Percentiles rank a stretch among this genome's conserved stretches.
Evolutionary conservation across 2,113 vertebrate genomes (phyloP).

Genomic region (Arenaria interpres): DNA sequence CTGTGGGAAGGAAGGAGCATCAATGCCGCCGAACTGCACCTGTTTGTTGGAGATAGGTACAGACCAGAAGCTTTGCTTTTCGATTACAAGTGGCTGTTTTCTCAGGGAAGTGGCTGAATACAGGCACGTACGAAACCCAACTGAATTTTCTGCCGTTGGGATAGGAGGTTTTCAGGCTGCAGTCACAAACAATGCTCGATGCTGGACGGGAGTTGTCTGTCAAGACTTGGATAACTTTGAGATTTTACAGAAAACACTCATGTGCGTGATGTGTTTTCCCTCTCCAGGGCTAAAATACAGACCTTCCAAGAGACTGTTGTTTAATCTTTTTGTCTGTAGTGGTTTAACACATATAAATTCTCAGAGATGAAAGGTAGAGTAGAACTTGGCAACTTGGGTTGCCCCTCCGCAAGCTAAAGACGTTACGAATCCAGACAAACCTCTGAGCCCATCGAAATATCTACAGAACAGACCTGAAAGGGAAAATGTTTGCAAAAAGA

Average conservation of each 20-base stretch:
- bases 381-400: not conserved
- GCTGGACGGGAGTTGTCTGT: slow-evolving; percentile 3
- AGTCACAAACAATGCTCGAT: not conserved
- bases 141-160: not conserved
- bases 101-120: slow-evolving; percentile 3
- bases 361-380: not conserved
- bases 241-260: not conserved
- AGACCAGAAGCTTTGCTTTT: not conserved
- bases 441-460: not conserved
- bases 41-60: slow-evolving; percentile 50
- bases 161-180: not conserved
- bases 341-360: slow-evolving; percentile 1
- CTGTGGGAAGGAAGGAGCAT: slow-evolving; percentile 61
- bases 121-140: not conserved
- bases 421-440: not conserved
- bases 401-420: not conserved
- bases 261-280: not conserved
- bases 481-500: not conserved
- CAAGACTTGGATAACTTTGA: not conserved
- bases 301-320: not conserved
- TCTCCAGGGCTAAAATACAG: not conserved
- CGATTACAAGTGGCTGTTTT: slow-evolving; percentile 12
- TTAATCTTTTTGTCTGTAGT: slow-evolving; percentile 19
- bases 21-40: slow-evolving; percentile 50
- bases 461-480: not conserved